Percentiles rank a stretch among this genome's conserved stretches.
phyloP scores from a whole-genome alignment of 2,888 invertebrate genomes.

The Sminthurinus aureus region DNA sequence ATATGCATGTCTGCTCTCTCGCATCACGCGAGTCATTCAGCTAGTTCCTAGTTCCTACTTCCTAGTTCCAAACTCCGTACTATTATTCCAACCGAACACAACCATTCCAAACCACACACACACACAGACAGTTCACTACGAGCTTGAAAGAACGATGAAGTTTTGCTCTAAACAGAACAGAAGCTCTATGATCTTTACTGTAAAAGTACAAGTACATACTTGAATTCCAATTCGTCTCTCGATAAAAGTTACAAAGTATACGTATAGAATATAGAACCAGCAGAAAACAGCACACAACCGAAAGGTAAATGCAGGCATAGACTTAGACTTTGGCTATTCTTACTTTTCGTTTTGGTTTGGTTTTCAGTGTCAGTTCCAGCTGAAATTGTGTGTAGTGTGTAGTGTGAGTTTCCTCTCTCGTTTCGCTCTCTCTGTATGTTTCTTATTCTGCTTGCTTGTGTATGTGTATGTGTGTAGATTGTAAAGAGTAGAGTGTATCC shows the following conservation, averaged over 20 bases:
- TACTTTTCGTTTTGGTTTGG: neutral
- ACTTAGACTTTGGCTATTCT: neutral
- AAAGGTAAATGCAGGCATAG: neutral
- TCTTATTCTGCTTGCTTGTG: neutral
- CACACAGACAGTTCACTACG: neutral
- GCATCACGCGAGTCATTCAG: constrained; percentile 37
- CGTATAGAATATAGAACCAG: no score
- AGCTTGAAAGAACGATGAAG: neutral
- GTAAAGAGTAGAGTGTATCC: no score
- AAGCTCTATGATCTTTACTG: neutral
- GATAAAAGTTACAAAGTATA: no score
- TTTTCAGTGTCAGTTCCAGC: neutral
- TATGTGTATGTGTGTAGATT: no score
- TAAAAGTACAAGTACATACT: neutral
- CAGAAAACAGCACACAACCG: neutral
- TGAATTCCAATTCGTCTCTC: no score
- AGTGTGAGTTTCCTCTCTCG: no score
- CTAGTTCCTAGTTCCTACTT: constrained; percentile 29
- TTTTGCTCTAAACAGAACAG: neutral
- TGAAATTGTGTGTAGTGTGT: neutral
- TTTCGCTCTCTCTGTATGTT: neutral
- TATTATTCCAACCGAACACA: neutral
- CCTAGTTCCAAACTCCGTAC: neutral
- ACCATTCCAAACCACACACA: neutral
- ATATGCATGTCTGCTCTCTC: no score